Conservation (phyloP, 2,113 vertebrate species). For the Ondatra zibethicus region DNA sequence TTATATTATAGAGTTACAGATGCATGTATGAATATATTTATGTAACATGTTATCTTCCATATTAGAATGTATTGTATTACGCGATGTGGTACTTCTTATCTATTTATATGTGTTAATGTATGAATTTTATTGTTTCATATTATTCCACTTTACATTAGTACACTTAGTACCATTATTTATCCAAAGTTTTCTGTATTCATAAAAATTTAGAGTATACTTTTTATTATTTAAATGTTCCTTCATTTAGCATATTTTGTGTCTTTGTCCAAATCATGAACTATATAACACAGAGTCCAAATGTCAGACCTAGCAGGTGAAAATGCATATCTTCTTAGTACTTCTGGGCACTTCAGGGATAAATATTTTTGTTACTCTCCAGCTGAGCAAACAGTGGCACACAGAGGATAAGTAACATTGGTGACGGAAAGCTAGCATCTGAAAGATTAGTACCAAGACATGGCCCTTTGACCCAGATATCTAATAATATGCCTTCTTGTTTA, state of each 20-base stretch:
- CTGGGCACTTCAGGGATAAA: not conserved
- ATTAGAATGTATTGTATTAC: not conserved
- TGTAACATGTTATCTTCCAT: not conserved
- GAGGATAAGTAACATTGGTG: not conserved
- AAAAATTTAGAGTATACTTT: not conserved
- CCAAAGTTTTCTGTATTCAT: not conserved
- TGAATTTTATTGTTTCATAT: not conserved
- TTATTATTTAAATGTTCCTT: not conserved
- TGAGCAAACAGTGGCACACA: not conserved
- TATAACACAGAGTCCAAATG: not conserved
- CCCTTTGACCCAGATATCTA: not conserved
- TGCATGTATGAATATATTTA: not conserved
- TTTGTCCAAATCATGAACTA: not conserved
- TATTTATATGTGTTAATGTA: not conserved
- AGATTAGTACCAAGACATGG: not conserved
- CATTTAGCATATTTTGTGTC: not conserved
- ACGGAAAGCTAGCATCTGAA: not conserved
- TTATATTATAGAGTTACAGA: not conserved
- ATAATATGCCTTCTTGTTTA: not conserved
- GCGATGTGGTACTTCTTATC: not conserved
- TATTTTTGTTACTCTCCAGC: slow-evolving; percentile 24
- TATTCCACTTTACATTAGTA: not conserved
- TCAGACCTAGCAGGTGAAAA: not conserved
- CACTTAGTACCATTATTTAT: not conserved
- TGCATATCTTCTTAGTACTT: not conserved